Conservation (phyloP, 2,888 invertebrate species). For the Macaria notata region DNA sequence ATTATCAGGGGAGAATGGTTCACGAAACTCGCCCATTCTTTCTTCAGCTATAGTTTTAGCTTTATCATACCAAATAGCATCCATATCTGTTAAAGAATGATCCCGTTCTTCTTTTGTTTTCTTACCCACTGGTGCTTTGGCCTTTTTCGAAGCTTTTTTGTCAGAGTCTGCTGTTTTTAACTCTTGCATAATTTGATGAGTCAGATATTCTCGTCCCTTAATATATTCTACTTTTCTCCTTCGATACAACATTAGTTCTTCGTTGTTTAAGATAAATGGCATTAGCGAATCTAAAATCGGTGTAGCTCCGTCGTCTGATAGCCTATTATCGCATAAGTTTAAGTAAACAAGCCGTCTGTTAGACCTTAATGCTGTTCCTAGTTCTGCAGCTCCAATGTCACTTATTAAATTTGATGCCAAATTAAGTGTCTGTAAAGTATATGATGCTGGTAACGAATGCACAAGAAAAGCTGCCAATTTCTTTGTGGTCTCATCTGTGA, state of each 20-base stretch:
- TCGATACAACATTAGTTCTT: constrained; percentile 1
- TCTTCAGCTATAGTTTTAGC: neutral
- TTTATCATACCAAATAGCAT: neutral
- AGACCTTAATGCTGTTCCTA: constrained; percentile 46
- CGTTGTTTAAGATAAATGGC: neutral
- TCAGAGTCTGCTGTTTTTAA: neutral
- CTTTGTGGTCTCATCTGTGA: neutral
- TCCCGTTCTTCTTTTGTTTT: neutral
- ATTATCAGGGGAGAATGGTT: neutral
- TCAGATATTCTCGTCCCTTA: neutral
- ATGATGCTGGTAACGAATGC: constrained; percentile 5
- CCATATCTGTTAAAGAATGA: neutral
- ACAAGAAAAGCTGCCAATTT: constrained; percentile 6
- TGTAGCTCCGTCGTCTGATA: constrained; percentile 12
- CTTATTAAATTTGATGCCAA: constrained; percentile 53
- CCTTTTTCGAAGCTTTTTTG: neutral
- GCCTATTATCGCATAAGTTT: constrained; percentile 12
- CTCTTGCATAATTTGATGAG: neutral
- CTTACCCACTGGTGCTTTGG: neutral
- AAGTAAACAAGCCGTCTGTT: constrained; percentile 12
- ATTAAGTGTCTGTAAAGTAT: constrained; percentile 4
- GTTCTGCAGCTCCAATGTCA: constrained; percentile 44
- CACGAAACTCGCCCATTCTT: neutral
- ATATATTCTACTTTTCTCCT: neutral
- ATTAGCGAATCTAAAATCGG: constrained; percentile 7